Conservation (phyloP, 2,888 invertebrate genomes). For the Zygogramma bicolorata region DNA sequence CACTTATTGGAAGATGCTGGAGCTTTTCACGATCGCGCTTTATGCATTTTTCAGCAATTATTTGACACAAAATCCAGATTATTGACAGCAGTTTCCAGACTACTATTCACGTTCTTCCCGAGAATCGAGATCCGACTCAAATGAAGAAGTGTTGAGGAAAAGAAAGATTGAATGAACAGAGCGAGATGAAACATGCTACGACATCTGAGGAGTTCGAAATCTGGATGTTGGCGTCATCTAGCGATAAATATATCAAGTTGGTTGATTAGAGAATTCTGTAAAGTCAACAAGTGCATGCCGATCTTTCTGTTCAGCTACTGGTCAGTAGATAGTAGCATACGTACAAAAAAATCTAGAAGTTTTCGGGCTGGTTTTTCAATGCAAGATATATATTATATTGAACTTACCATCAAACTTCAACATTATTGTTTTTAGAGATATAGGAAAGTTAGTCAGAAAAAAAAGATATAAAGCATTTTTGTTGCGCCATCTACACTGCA, state of each 20-base stretch:
- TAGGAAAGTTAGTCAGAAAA: too few relatives aligned
- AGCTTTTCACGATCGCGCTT: neutral
- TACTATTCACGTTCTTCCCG: neutral
- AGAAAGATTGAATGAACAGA: conserved; percentile 17
- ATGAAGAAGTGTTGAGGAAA: conserved; percentile 24
- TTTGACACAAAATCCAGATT: conserved; percentile 24
- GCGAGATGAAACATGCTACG: conserved; percentile 18
- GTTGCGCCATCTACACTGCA: too few relatives aligned
- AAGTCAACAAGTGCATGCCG: too few relatives aligned
- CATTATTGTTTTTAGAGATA: too few relatives aligned
- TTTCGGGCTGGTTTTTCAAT: too few relatives aligned
- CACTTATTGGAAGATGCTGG: conserved; percentile 18
- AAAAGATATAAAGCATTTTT: too few relatives aligned
- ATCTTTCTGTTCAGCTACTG: too few relatives aligned
- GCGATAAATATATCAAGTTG: neutral
- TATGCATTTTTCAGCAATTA: neutral
- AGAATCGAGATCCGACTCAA: conserved; percentile 22
- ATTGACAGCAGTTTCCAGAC: conserved; percentile 19
- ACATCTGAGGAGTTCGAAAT: conserved; percentile 16
- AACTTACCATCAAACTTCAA: too few relatives aligned
- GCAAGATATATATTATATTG: too few relatives aligned
- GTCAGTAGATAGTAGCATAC: too few relatives aligned
- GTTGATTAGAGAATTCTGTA: neutral
- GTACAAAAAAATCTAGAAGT: too few relatives aligned
- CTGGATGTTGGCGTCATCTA: neutral